Evolutionary conservation across 2,113 vertebrate species (phyloP).

Genomic region (Azemiops feae): DNA sequence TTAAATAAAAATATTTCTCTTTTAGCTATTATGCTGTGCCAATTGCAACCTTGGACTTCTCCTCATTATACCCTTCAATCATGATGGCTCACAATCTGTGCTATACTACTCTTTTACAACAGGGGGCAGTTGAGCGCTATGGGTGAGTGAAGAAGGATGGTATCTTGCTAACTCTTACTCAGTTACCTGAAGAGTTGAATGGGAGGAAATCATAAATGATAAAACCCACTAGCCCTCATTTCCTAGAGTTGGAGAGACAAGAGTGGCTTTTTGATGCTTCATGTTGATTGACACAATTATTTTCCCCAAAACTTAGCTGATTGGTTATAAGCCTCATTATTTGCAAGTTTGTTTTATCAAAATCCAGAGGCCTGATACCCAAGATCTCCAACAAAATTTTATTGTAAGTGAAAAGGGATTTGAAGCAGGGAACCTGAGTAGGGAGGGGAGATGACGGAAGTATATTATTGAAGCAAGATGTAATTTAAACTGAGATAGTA

Average conservation of each 20-base stretch:
- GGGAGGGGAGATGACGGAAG: background rate
- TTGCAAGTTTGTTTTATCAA: background rate
- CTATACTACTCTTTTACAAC: conserved; percentile 86
- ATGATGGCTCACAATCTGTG: conserved; percentile 96
- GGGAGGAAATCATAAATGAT: background rate
- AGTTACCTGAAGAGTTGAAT: background rate
- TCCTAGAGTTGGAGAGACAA: fast-evolving
- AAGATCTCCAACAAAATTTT: background rate
- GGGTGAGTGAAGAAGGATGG: conserved; percentile 56
- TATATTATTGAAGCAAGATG: background rate
- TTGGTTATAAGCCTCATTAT: background rate
- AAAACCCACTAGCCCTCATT: background rate
- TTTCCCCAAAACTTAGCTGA: background rate
- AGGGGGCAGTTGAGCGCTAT: conserved; percentile 73
- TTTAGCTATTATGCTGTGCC: conserved; percentile 86
- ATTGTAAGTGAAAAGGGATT: background rate
- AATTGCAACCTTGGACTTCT: conserved; percentile 90
- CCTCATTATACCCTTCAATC: conserved; percentile 90
- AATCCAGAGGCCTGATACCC: background rate
- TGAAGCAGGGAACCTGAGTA: background rate
- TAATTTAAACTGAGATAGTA: background rate
- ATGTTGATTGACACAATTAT: background rate
- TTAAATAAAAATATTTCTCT: background rate
- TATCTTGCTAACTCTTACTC: background rate
- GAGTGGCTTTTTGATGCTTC: background rate